Evolutionary conservation across 2,888 invertebrate genomes (phyloP), one percentile per base, ranked within the genome.

Genomic region (Athripsodes cinereus): DNA sequence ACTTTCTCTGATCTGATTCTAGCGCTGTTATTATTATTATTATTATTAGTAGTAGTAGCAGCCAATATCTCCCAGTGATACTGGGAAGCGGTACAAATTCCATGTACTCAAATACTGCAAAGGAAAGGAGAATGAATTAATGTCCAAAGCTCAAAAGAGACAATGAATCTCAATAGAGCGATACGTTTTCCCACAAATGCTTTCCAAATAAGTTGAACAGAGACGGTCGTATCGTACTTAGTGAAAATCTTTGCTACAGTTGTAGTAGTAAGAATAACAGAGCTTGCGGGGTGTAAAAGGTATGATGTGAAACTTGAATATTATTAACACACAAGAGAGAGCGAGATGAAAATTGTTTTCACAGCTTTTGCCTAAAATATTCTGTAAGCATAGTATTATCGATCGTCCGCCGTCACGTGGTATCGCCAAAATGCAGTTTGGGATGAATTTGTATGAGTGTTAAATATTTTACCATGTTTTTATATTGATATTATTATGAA

Each of bases 371-470:
- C 40, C 22, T n/a, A 34, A 57, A 51, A 13, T 16, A 13, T 48
- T 35, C 56, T 34, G 47, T 48, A 52, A 61, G 59, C 48, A 57
- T 57, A 54, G 54, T 53, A 59, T 54, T 62, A 62, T 62, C 62
- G 62, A 62, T 62, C 62, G 51, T 34, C 16, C 55, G 55, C 55
- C 59, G 62, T 62, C 62, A 62, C 62, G 57, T 53, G 59, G 58
- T 58, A 55, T 49, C 55, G 35, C 53, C 31, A 47, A 59, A 56
- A 53, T 62, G 57, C 62, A 52, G 57, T 53, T 48, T 34, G 34
- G 22, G 16, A 34, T 20, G 53, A 19, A 53, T 46, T 55, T 53
- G 52, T n/a, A 52, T 20, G 59, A 44, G 57, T 48, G 57, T 59
- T 35, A 44, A 48, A n/a, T n/a, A n/a, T n/a, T n/a, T n/a, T n/a